A percentile compares a stretch with the other conserved stretches of the same genome.
Conservation (phyloP, 2,113 vertebrate genomes). For the Bolborhynchus lineola region DNA sequence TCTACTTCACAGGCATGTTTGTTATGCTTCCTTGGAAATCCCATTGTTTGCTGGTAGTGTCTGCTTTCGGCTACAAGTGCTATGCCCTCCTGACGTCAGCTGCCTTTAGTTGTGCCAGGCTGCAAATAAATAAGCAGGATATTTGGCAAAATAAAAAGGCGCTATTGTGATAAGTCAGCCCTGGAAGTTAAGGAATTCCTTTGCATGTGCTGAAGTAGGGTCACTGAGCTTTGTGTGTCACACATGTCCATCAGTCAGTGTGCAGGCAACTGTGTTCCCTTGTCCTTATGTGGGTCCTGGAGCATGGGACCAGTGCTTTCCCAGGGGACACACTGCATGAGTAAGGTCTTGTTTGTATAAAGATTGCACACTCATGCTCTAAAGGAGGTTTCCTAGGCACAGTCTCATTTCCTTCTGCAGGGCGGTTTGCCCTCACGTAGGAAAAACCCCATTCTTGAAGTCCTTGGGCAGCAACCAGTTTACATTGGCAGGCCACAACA, state of each 20-base stretch:
- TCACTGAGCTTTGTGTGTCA: background rate
- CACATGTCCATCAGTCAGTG: rapidly evolving
- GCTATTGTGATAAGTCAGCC: background rate
- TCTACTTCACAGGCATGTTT: slow-evolving; percentile 1
- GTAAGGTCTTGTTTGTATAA: slow-evolving; percentile 17
- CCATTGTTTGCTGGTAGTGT: slow-evolving; percentile 22
- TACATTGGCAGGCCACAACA: rapidly evolving
- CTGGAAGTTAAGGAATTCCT: background rate
- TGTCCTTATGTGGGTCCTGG: background rate
- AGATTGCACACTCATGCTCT: background rate
- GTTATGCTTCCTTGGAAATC: slow-evolving; percentile 46
- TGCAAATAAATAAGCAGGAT: background rate
- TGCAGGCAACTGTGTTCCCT: background rate
- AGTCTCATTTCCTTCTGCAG: background rate
- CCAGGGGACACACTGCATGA: background rate
- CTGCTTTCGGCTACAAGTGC: background rate
- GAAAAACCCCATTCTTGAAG: background rate
- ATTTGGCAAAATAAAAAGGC: background rate
- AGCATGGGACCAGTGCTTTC: background rate
- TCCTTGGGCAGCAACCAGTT: background rate
- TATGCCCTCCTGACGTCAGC: background rate
- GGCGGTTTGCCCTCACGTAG: background rate
- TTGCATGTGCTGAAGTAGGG: rapidly evolving
- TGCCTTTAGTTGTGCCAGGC: background rate
- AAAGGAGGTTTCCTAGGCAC: background rate